Conservation (phyloP, 30 jellyfish, hydroid and myxozoan genomes). For the Clytia hemisphaerica region DNA sequence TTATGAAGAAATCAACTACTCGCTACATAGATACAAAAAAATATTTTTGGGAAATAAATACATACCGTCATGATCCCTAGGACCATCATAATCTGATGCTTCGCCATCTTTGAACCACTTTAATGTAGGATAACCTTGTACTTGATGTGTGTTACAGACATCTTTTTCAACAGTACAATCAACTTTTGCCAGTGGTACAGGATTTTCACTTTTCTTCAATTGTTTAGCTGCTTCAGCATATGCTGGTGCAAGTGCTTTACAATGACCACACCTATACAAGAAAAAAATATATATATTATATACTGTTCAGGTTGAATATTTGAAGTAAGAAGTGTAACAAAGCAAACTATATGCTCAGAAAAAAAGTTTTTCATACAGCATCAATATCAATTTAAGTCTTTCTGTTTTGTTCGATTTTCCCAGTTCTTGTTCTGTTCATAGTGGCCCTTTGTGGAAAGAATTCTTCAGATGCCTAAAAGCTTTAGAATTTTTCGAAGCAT, state of each 20-base stretch:
- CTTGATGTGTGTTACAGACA: slow-evolving; percentile 62
- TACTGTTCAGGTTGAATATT: not conserved
- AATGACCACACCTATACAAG: slow-evolving; percentile 93
- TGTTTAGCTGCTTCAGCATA: slow-evolving; percentile 82
- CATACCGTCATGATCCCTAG: slow-evolving; percentile 80
- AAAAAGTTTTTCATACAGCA: not conserved
- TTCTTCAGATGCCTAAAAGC: no score
- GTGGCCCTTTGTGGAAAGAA: no score
- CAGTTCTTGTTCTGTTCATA: no score
- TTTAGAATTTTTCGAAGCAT: no score
- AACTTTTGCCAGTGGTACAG: slow-evolving; percentile 93
- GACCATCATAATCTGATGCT: slow-evolving; percentile 87
- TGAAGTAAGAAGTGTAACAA: not conserved
- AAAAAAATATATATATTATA: not conserved
- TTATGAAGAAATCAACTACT: no score
- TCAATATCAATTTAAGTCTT: no score
- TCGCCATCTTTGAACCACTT: slow-evolving; percentile 74
- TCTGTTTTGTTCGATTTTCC: no score
- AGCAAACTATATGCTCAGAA: not conserved
- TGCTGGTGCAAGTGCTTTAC: slow-evolving; percentile 93
- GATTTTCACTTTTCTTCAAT: slow-evolving; percentile 68
- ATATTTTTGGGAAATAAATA: not conserved
- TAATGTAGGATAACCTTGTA: slow-evolving; percentile 94
- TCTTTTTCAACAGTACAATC: slow-evolving; percentile 88
- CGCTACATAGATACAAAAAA: no score